Percentiles rank a stretch among this genome's conserved stretches.
These are phyloP conservation scores for Carcina quercana DNA, from an alignment of 2,888 invertebrate species.

Conservation along the genomic window DNA sequence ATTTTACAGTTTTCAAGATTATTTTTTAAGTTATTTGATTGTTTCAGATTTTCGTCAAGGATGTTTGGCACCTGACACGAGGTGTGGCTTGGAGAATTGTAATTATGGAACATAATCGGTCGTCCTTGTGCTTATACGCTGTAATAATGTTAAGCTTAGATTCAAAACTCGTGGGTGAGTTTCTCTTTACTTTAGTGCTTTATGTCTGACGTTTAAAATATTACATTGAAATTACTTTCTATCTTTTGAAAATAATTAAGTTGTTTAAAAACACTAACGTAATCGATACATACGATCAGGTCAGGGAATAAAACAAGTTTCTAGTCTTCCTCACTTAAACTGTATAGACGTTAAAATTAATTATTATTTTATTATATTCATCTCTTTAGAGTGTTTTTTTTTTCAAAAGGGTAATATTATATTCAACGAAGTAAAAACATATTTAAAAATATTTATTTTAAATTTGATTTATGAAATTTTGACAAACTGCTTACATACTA, in stretches of 20 bases:
- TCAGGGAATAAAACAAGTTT: neutral
- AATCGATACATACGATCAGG: neutral
- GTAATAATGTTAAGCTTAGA: constrained; percentile 60
- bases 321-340: no score
- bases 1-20: no score
- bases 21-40: no score
- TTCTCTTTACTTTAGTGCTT: neutral
- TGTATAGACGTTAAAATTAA: no score
- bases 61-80: no score
- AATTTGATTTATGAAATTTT: no score
- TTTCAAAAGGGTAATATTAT: no score
- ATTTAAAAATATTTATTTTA: no score
- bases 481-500: neutral
- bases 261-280: neutral
- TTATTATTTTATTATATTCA: no score
- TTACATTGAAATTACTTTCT: neutral
- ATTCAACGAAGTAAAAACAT: no score
- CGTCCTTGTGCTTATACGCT: constrained; percentile 49
- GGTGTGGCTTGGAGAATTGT: constrained; percentile 15
- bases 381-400: no score
- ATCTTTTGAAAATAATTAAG: neutral
- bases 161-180: constrained; percentile 57
- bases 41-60: no score
- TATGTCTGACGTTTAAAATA: neutral
- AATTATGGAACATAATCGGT: constrained; percentile 61